Base-by-base conservation (phyloP, 2,797 vertebrate genomes). In the Gymnopithys bicolor region DNA sequence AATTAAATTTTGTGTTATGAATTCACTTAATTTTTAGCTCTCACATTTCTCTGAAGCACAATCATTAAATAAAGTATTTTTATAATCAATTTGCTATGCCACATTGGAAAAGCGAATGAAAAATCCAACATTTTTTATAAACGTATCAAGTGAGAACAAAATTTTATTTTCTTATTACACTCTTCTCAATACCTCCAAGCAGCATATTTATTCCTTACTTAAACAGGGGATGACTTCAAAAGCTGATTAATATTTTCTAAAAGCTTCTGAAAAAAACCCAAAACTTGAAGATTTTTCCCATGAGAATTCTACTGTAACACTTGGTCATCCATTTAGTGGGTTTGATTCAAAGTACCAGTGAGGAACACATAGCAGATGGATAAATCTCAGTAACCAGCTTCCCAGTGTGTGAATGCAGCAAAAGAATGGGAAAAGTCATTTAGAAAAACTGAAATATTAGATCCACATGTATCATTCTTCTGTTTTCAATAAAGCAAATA, bases 401-500 rank as follows among this genome's bases (percentile, higher is more conserved):
- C n/a, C 27, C 14, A 43, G 24, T 7, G 9, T 33, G 7, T 35
- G 37, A 12, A 35, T 76, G 18, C 4, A 64, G 13, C 5, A 46
- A 76, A 56, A 53, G 18, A 73, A 33, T 46, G 30, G 46, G 21
- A 78, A 95, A 63, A 84, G 7, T 53, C 35, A 43, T 62, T 91
- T 91, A 77, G 46, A 81, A 93, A 90, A 84, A 59, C 4, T 35
- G 32, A 82, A 75, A 46, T 66, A 62, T 66, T 82, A 87, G 27
- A 68, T 63, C 23, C 23, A 49, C 10, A 15, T 30, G 93, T 33
- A 22, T 90, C 2, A 33, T 73, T 53, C 9, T 55, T 84, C 48
- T 86, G 62, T 76, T 96, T 92, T 91, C 28, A 94, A 19, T 79
- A 79, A 88, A 71, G 35, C 48, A 88, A 11, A 13, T n/a, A 41